Conservation (phyloP, 1,140 invertebrate genomes). For the Nephotettix cincticeps region DNA sequence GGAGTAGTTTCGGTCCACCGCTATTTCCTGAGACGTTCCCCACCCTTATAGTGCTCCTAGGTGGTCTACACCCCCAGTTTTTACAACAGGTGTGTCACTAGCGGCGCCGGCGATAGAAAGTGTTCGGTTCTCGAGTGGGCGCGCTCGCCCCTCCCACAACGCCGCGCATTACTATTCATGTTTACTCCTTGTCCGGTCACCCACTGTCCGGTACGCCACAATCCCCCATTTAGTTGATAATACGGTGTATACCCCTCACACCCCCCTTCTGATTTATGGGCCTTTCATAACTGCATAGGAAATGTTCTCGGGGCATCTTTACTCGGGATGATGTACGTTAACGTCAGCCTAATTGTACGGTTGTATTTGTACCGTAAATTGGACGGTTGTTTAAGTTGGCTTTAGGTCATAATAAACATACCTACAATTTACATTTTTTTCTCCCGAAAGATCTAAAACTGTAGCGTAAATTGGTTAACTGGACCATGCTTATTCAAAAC, state of each 20-base stretch:
- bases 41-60: too few relatives aligned
- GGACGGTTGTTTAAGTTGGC: too few relatives aligned
- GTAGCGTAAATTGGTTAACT: too few relatives aligned
- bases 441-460: too few relatives aligned
- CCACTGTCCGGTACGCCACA: background rate
- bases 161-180: constrained; percentile 3
- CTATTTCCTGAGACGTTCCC: too few relatives aligned
- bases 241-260: background rate
- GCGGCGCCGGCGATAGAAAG: background rate
- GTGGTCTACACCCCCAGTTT: background rate
- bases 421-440: too few relatives aligned
- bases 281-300: background rate
- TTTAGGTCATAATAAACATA: too few relatives aligned
- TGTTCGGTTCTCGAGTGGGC: background rate
- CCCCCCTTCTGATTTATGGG: background rate
- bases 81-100: background rate
- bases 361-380: too few relatives aligned
- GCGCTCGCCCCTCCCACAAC: background rate
- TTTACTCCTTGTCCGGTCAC: background rate
- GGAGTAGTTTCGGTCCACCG: background rate
- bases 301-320: too few relatives aligned
- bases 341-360: too few relatives aligned
- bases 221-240: constrained; percentile 1
- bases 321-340: too few relatives aligned
- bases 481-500: too few relatives aligned